phyloP scores from a whole-genome alignment of 2,888 invertebrate species.

The Apamea anceps region DNA sequence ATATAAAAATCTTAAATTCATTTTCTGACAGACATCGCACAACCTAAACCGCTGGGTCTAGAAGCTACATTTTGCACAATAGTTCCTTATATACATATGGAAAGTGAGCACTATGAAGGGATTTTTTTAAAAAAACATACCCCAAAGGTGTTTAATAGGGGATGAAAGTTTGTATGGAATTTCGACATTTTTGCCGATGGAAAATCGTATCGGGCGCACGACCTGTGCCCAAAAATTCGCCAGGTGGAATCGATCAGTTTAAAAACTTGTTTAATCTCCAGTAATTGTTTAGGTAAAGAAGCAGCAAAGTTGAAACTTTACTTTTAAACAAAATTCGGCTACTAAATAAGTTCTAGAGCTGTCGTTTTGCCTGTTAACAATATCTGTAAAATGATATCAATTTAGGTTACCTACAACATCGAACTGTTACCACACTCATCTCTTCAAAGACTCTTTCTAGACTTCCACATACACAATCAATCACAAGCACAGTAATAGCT shows the following conservation, averaged over 20 bases:
- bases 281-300: not conserved
- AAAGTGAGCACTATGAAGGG: not conserved
- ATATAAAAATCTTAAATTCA: no score
- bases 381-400: not conserved
- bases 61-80: no score
- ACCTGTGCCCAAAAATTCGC: not conserved
- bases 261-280: not conserved
- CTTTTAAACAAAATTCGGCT: not conserved
- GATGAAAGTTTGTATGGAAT: not conserved
- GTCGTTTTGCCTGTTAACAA: no score
- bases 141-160: not conserved
- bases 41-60: no score
- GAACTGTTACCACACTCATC: not conserved
- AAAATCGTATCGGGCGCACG: not conserved
- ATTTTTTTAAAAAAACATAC: not conserved
- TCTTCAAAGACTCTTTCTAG: not conserved
- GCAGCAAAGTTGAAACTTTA: not conserved
- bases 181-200: not conserved
- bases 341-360: conserved; percentile 1
- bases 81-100: no score
- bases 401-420: conserved; percentile 9
- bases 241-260: not conserved
- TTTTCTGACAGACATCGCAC: no score
- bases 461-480: not conserved
- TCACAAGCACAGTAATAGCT: not conserved